Conservation (phyloP, 2,888 invertebrate genomes). For the Lobophora halterata region DNA sequence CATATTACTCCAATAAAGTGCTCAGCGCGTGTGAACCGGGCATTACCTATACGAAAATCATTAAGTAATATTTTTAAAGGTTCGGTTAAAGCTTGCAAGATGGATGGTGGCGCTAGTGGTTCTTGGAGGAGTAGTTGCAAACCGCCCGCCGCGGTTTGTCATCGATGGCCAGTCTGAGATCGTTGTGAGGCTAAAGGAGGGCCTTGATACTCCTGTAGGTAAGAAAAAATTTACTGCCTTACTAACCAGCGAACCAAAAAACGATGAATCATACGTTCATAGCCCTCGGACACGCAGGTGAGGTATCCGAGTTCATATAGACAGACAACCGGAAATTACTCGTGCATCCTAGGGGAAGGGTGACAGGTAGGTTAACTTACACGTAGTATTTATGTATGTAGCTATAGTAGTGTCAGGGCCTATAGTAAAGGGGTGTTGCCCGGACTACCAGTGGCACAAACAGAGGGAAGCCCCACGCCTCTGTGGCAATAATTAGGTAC, state of each 20-base stretch:
- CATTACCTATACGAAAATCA: no score
- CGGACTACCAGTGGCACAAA: slow-evolving; percentile 66
- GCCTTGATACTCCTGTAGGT: slow-evolving; percentile 92
- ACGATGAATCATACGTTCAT: slow-evolving; percentile 11
- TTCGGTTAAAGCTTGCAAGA: slow-evolving; percentile 66
- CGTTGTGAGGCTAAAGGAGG: slow-evolving; percentile 93
- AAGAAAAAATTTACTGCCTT: slow-evolving; percentile 49
- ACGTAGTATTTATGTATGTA: no score
- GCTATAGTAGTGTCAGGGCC: no score
- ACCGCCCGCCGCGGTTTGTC: slow-evolving; percentile 92
- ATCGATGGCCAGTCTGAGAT: slow-evolving; percentile 95
- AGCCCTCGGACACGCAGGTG: slow-evolving; percentile 4
- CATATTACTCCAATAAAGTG: no score
- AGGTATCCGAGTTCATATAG: slow-evolving; percentile 26
- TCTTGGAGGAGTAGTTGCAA: slow-evolving; percentile 62
- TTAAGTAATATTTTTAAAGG: no score
- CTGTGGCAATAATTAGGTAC: slow-evolving; percentile 17
- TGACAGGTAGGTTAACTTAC: background rate
- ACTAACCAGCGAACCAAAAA: background rate
- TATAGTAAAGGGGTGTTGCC: slow-evolving; percentile 59
- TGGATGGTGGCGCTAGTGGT: slow-evolving; percentile 44
- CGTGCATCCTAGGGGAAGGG: slow-evolving; percentile 28
- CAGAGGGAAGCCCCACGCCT: slow-evolving; percentile 61
- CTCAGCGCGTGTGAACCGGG: no score
- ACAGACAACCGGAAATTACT: slow-evolving; percentile 69